Evolutionary conservation across 2,888 invertebrate genomes (phyloP).

Genomic region (Parthenolecanium corni): DNA sequence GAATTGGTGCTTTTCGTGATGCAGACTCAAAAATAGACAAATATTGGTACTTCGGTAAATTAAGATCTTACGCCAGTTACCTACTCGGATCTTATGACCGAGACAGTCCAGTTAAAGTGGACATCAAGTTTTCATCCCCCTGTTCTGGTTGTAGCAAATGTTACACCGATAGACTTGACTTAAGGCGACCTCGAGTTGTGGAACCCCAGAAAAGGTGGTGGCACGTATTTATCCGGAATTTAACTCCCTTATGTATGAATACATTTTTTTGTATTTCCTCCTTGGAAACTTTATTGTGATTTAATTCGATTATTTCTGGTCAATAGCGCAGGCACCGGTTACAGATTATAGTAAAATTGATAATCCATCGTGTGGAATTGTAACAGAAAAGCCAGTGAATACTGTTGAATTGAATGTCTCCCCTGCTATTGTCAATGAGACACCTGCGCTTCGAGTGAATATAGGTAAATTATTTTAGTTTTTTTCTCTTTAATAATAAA

Average conservation of each 20-base stretch:
- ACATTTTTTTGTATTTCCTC: slow-evolving; percentile 21
- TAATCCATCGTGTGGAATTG: slow-evolving; percentile 49
- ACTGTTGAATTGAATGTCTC: slow-evolving; percentile 50
- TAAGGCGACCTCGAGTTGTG: slow-evolving; percentile 29
- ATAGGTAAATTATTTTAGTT: slow-evolving; percentile 13
- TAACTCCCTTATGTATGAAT: neutral
- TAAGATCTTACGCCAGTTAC: slow-evolving; percentile 64
- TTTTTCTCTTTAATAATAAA: neutral
- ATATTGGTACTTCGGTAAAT: slow-evolving; percentile 78
- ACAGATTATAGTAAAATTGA: slow-evolving; percentile 42
- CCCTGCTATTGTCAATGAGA: slow-evolving; percentile 41
- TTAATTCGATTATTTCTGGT: neutral
- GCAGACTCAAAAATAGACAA: slow-evolving; percentile 59
- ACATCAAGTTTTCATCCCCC: slow-evolving; percentile 62
- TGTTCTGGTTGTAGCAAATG: slow-evolving; percentile 75
- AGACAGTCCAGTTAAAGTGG: slow-evolving; percentile 46
- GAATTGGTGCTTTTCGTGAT: slow-evolving; percentile 80
- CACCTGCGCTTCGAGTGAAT: slow-evolving; percentile 18
- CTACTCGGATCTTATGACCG: slow-evolving; percentile 53
- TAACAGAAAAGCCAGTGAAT: slow-evolving; percentile 47
- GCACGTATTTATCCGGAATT: slow-evolving; percentile 40
- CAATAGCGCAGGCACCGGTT: slow-evolving; percentile 30
- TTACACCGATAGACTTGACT: slow-evolving; percentile 39
- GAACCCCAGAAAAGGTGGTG: slow-evolving; percentile 37
- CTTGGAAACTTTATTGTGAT: slow-evolving; percentile 1